Base-by-base conservation (phyloP, 2,888 invertebrate genomes). In the Julus scanicus region DNA sequence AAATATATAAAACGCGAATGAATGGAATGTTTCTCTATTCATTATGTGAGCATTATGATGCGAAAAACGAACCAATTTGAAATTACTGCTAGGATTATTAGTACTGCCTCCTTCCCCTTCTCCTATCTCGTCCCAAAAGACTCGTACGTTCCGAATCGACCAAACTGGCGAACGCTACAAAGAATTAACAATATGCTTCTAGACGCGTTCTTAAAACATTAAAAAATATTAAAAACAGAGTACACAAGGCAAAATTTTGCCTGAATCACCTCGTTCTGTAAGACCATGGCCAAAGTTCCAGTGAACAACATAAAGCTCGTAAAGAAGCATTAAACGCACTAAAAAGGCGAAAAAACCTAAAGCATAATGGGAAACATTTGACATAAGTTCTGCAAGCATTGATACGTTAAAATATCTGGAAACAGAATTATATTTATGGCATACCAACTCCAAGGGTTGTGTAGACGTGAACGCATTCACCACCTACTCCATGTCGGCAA, bases 91-190 rank as follows among this genome's bases (percentile, higher is more conserved):
- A 49, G 13, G 49, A 49, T 13, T 49, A 13, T 13, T 49, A 6
- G 49, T 49, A 49, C 9, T 13, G 49, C 49, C 49, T 49, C 13
- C 49, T 49, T 80, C 80, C 20, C 17, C 44, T 37, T 4, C 85
- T n/a, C 44, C 87, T n/a, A 17, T 86, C 49, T 49, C 88, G n/a
- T 39, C 88, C 88, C 15, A 88, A 48, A n/a, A 88, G 84, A 88
- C 88, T 88, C 11, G 88, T 84, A n/a, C 49, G 20, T 48, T 88
- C 88, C 8, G 83, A 84, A 48, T 20, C 20, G 9, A 88, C 88
- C 84, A 88, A 84, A 84, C 39, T 53, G 17, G 71, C 88, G 20
- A 88, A 88, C 11, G 84, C 88, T 88, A 29, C 29, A 44, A 88
- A 88, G 80, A 20, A 15, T 87, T 80, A 29, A 11, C 9, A 84